Percentiles rank a stretch among this genome's conserved stretches.
Conservation (phyloP, 1,140 invertebrate genomes). For the Batillaria attramentaria region DNA sequence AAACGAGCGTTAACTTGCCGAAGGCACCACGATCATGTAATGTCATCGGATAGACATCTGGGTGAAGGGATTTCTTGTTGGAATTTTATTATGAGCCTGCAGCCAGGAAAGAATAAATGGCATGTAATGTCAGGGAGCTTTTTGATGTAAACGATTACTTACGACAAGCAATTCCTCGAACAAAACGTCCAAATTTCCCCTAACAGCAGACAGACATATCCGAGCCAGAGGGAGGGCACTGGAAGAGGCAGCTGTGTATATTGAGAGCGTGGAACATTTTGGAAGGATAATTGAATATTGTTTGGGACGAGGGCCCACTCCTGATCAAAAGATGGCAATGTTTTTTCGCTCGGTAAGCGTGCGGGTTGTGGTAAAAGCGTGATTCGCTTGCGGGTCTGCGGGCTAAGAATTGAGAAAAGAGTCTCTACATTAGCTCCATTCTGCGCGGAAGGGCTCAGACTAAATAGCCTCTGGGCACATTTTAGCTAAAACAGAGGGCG, state of each 20-base stretch:
- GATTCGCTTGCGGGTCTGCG: not conserved
- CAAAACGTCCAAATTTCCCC: slow-evolving; percentile 8
- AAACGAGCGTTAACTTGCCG: not conserved
- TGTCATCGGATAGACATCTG: no score
- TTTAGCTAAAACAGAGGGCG: not conserved
- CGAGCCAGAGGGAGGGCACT: slow-evolving; percentile 7
- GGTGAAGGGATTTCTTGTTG: no score
- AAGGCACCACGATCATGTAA: no score
- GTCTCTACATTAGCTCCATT: not conserved
- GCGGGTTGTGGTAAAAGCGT: slow-evolving; percentile 1
- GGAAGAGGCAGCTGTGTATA: slow-evolving; percentile 12
- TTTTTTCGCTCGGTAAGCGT: slow-evolving; percentile 8
- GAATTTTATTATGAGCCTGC: no score
- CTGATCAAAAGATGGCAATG: slow-evolving; percentile 13
- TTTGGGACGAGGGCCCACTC: not conserved
- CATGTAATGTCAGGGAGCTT: not conserved
- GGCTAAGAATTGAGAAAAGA: slow-evolving; percentile 4
- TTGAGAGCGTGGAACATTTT: not conserved
- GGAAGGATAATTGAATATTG: slow-evolving; percentile 15
- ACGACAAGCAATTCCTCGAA: not conserved
- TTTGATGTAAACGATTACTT: slow-evolving; percentile 13
- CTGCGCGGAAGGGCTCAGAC: slow-evolving; percentile 5
- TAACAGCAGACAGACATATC: slow-evolving; percentile 6
- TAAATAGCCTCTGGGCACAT: not conserved
- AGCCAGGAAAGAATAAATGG: no score